A percentile compares a stretch with the other conserved stretches of the same genome.
Conservation (phyloP, 2,888 invertebrate species). For the Sinodicranocentrus sp. region DNA sequence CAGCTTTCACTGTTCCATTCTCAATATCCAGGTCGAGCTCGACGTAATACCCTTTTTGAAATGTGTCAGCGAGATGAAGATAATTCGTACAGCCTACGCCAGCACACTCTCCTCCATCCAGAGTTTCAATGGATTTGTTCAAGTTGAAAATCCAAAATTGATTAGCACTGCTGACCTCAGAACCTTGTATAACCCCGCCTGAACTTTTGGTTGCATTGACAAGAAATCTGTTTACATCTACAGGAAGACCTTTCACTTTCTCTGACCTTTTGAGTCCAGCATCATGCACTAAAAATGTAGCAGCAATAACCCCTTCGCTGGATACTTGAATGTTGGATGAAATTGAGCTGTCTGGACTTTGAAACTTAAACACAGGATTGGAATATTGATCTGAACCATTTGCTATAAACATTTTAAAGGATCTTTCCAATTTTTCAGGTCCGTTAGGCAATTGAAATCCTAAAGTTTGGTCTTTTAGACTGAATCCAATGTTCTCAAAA, state of each 20-base stretch:
- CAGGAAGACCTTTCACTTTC: constrained; percentile 18
- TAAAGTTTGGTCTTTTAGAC: not conserved
- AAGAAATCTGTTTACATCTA: constrained; percentile 23
- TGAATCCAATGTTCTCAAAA: not conserved
- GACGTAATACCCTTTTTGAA: no score
- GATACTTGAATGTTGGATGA: not conserved
- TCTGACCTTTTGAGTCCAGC: not conserved
- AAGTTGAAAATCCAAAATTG: constrained; percentile 22
- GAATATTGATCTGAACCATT: not conserved
- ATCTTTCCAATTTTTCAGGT: no score
- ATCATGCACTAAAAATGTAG: not conserved
- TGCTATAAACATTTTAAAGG: not conserved
- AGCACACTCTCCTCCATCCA: constrained; percentile 9
- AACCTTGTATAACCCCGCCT: not conserved
- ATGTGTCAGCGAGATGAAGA: not conserved
- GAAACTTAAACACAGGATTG: constrained; percentile 14
- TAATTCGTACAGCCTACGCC: not conserved
- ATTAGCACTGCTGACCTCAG: not conserved
- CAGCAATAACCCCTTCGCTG: not conserved
- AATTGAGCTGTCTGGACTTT: not conserved
- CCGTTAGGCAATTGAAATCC: not conserved
- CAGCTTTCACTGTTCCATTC: no score
- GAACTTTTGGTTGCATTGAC: not conserved
- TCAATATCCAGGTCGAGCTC: no score
- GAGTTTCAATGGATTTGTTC: not conserved